phyloP scores from a whole-genome alignment of 2,797 vertebrate species.

The Pipistrellus kuhlii region DNA sequence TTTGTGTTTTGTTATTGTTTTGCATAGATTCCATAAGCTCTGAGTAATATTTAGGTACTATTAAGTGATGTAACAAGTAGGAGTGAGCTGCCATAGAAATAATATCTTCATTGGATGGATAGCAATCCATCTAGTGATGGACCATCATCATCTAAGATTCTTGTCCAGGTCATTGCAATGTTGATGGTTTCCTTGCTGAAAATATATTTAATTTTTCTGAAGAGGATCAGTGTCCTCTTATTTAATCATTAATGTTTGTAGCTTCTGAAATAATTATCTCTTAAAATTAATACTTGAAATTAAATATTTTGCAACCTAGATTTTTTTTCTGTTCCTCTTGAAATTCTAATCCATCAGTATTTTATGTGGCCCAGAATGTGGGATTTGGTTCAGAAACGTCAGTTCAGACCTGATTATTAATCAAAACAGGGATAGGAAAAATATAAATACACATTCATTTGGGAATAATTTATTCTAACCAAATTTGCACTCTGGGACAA shows the following conservation, averaged over 20 bases:
- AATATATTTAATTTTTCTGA: conserved; percentile 45
- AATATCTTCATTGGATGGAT: conserved; percentile 37
- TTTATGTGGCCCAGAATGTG: conserved; percentile 12
- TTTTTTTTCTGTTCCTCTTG: not conserved
- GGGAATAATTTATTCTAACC: conserved; percentile 56
- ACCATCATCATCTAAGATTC: not conserved
- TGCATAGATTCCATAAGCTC: not conserved
- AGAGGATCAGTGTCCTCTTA: not conserved
- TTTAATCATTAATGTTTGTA: not conserved
- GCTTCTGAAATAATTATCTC: conserved; percentile 43
- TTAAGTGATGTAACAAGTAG: conserved; percentile 39
- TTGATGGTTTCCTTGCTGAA: conserved; percentile 39
- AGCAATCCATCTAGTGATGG: conserved; percentile 8
- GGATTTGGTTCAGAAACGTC: conserved; percentile 28
- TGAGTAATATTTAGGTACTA: conserved; percentile 1
- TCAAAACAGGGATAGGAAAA: not conserved
- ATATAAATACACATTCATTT: conserved; percentile 8
- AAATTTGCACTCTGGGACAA: conserved; percentile 30
- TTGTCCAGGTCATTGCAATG: not conserved
- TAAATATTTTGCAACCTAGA: not conserved
- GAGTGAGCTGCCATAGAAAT: not conserved
- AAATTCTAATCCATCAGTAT: not conserved
- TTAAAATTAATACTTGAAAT: conserved; percentile 23
- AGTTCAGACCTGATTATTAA: conserved; percentile 58
- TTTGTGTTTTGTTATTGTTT: not conserved